Evolutionary conservation across 92 coral and sea anemone genomes (phyloP).

Genomic region (Phenganax marumi): DNA sequence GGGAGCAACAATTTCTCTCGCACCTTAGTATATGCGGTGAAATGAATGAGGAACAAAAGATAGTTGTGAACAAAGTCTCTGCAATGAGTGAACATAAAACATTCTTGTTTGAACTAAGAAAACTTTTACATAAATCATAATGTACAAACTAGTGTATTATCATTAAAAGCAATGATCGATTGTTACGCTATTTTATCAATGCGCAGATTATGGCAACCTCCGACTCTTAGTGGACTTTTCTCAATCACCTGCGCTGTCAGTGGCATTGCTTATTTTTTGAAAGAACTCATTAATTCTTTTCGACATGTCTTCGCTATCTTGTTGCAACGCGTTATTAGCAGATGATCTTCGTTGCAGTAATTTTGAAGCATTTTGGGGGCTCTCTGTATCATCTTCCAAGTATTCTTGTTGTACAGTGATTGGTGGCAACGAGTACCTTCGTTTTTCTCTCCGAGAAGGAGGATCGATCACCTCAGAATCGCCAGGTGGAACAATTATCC

Average conservation of each 20-base stretch:
- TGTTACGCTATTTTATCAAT: too few species aligned
- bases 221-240: too few species aligned
- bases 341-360: slow-evolving; percentile 21
- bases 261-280: background rate
- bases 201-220: too few species aligned
- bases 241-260: background rate
- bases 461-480: background rate
- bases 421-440: slow-evolving; percentile 20
- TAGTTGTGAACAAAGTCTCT: too few species aligned
- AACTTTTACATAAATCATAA: too few species aligned
- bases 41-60: too few species aligned
- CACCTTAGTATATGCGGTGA: too few species aligned
- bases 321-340: background rate
- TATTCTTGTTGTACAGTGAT: background rate
- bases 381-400: background rate
- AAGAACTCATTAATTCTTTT: slow-evolving; percentile 32
- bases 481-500: background rate
- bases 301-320: slow-evolving; percentile 8
- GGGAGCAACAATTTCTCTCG: background rate
- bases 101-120: too few species aligned
- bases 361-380: background rate
- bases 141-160: too few species aligned
- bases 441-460: background rate
- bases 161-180: too few species aligned
- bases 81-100: too few species aligned